Evolutionary conservation across 37 sponge, comb jelly and placozoan species (phyloP), one percentile per base, ranked within the genome.

Genomic region (Eunapius fragilis): DNA sequence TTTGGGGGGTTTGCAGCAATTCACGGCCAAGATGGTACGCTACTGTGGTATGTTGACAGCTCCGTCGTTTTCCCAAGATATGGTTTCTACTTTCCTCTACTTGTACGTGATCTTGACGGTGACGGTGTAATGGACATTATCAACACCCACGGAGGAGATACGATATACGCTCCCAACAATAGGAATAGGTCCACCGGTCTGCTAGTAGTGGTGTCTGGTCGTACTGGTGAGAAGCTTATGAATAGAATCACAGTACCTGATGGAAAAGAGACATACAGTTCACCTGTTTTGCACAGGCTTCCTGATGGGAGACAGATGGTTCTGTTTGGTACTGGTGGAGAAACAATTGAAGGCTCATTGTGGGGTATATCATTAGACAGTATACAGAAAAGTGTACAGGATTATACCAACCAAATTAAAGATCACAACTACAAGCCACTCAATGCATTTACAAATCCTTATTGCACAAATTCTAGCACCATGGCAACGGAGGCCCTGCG

Each of bases 291-390:
- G 28, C 84, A 69, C 68, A 74, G 36, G 25, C 27, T 67, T 14
- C 71, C 25, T 31, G 78, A 37, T 24, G 75, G 58, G 22, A 33
- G 38, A 13, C 79, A 91, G n/a, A 67, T 91, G 36, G 74, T 93
- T 22, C 79, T 95, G 28, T 89, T 95, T 87, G 96, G 96, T 2
- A 86, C 92, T 30, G 96, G 96, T n/a, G 93, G 96, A 11, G 96
- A 95, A 82, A 92, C 96, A 25, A 35, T 92, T 27, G 71, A 68
- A 24, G 96, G 96, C 0, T 86, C 91, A 24, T 68, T 95, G 82
- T 95, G 96, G 96, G 96, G 88, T 0, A 27, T 95, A 14, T 70
- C 85, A 23, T 26, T 90, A n/a, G 69, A 75, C 26, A 94, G 94
- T 69, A 36, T 94, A 13, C 50, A 48, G n/a, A 35, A 31, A 25